These are phyloP conservation scores for Xiphophorus birchmanni DNA, from an alignment of 2,797 vertebrate genomes.

Conservation along the genomic window DNA sequence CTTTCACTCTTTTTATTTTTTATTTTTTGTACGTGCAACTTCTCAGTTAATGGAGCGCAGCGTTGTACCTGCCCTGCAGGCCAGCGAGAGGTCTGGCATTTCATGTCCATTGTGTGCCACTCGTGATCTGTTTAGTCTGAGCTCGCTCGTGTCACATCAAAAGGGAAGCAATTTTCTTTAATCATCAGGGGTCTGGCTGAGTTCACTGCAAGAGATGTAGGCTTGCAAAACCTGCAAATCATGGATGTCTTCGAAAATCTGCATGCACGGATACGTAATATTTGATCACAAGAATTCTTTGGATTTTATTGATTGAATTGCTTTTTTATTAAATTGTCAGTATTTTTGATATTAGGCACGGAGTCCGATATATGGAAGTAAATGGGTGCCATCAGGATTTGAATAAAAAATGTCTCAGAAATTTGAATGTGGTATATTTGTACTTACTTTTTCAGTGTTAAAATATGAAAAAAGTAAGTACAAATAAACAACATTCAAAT, in stretches of 20 bases:
- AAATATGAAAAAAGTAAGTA: too few species aligned
- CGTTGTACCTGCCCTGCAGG: conserved; percentile 56
- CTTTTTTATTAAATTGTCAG: too few species aligned
- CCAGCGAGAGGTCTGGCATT: conserved; percentile 53
- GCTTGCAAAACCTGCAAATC: conserved; percentile 50
- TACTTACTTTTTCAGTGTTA: too few species aligned
- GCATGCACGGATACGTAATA: conserved; percentile 38
- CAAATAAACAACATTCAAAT: too few species aligned
- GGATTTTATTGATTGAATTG: conserved; percentile 10
- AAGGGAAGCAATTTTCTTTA: conserved; percentile 50
- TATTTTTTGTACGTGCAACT: conserved; percentile 32
- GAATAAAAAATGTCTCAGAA: too few species aligned
- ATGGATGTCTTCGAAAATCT: background rate
- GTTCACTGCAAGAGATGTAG: conserved; percentile 33
- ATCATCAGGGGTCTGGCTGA: conserved; percentile 53
- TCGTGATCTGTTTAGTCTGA: conserved; percentile 61
- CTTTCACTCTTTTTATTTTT: conserved; percentile 21
- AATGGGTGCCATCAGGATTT: too few species aligned
- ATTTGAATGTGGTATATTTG: too few species aligned
- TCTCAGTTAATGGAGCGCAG: conserved; percentile 57
- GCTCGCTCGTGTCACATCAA: conserved; percentile 47
- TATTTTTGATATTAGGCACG: too few species aligned
- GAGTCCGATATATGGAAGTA: too few species aligned
- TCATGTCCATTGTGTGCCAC: conserved; percentile 54
- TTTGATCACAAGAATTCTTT: conserved; percentile 35